Evolutionary conservation across 2,888 invertebrate species (phyloP).

Genomic region (Artemia sinica): DNA sequence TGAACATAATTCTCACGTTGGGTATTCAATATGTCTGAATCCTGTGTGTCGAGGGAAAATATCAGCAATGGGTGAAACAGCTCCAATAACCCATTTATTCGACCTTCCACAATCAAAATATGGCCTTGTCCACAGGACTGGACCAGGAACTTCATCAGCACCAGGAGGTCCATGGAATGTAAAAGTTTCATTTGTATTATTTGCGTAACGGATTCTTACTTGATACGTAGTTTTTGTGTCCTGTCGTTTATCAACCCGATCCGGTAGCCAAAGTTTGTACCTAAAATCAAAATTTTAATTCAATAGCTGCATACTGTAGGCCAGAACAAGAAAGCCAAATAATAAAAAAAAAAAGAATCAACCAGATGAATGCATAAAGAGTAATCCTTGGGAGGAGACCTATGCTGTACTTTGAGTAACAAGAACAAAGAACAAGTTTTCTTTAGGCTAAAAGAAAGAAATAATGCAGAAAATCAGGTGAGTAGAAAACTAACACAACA

Average conservation of each 20-base stretch:
- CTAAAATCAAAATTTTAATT: constrained; percentile 29
- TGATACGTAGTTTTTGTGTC: constrained; percentile 83
- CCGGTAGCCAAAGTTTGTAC: constrained; percentile 77
- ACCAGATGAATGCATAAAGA: background rate
- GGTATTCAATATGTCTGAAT: constrained; percentile 80
- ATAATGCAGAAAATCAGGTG: too few species aligned
- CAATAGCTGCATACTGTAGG: background rate
- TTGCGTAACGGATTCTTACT: constrained; percentile 80
- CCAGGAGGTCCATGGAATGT: constrained; percentile 87
- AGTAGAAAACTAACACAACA: too few species aligned
- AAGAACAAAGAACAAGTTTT: background rate
- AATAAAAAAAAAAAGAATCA: background rate
- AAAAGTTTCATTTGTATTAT: constrained; percentile 86
- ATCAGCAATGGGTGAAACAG: constrained; percentile 84
- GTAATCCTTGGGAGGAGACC: background rate
- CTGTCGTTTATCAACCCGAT: constrained; percentile 55
- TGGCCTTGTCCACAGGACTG: constrained; percentile 80
- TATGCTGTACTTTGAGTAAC: background rate
- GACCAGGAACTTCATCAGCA: constrained; percentile 74
- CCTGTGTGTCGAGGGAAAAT: constrained; percentile 83
- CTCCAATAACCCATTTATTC: constrained; percentile 87
- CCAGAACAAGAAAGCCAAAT: too few species aligned
- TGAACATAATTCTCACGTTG: constrained; percentile 47
- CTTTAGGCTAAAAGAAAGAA: too few species aligned
- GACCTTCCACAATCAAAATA: constrained; percentile 91